Evolutionary conservation across 1,140 invertebrate genomes (phyloP), one percentile per base, ranked within the genome.

Genomic region (Nebria ingens): DNA sequence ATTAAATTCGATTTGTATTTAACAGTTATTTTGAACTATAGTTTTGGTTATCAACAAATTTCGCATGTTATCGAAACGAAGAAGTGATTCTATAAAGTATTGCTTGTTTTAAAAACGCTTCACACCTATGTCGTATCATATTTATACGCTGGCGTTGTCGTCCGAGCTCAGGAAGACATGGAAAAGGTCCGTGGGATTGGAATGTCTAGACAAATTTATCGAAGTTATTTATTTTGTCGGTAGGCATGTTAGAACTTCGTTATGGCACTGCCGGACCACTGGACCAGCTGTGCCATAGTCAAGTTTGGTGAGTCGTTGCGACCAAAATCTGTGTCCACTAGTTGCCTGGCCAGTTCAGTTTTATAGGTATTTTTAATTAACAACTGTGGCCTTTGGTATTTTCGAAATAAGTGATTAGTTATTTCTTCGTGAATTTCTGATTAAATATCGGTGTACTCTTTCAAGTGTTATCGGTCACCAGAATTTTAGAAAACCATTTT

Each of bases 191-290:
- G 57, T 58, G 57, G 57, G 57, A 58, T 52, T 54, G 42, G 53
- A 58, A 58, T 58, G 54, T 55, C 54, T 55, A 49, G 42, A 55
- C 53, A 55, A 40, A 40, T 50, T 58, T 58, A 58, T 58, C 52
- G 51, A 29, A 29, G 50, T 57, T 57, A 57, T 57, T 42, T 57
- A 57, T 57, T 57, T 29, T 17, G 40, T 45, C 17, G 22, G 49
- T 58, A 54, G 53, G 49, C 53, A 58, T 55, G 57, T 58, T 58
- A 58, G 57, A 51, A 23, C 52, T 58, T 58, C 57, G 53, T 58
- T 58, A 55, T 50, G 40, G 53, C 53, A 52, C 53, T 58, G 51
- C 53, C 53, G 49, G 21, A 51, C 42, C 20, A 51, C 34, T 55
- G 22, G 57, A 53, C 56, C 56, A 57, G 15, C 17, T 45, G 15